Conservation (phyloP, 2,797 vertebrate genomes). For the Serranus cabrilla region DNA sequence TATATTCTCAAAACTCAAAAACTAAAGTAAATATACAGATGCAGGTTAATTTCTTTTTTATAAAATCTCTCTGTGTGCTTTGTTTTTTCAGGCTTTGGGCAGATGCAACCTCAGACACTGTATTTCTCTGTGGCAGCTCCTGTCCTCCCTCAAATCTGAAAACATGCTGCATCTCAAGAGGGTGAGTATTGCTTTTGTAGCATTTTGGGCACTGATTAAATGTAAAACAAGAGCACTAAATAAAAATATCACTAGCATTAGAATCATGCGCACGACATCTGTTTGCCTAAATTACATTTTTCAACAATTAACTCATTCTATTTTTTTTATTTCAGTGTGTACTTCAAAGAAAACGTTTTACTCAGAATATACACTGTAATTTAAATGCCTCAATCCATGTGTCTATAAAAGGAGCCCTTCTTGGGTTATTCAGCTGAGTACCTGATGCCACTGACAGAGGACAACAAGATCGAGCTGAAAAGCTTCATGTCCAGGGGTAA, state of each 20-base stretch:
- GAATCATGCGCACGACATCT: not conserved
- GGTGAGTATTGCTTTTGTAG: slow-evolving; percentile 70
- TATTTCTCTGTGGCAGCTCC: slow-evolving; percentile 90
- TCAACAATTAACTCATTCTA: not conserved
- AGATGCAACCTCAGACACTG: slow-evolving; percentile 85
- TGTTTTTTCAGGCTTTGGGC: slow-evolving; percentile 82
- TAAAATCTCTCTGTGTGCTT: not conserved
- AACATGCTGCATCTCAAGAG: slow-evolving; percentile 85
- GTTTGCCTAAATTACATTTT: too few species aligned
- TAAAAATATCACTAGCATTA: too few species aligned
- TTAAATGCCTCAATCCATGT: accelerated
- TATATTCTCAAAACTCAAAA: not conserved
- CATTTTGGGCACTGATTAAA: not conserved
- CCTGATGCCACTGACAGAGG: slow-evolving; percentile 72
- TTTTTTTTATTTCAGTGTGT: not conserved
- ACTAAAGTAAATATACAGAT: not conserved
- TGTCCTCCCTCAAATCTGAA: slow-evolving; percentile 88
- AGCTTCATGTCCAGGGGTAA: slow-evolving; percentile 80
- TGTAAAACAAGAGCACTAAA: too few species aligned
- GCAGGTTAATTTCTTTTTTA: not conserved
- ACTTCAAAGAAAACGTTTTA: not conserved
- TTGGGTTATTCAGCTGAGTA: slow-evolving; percentile 75
- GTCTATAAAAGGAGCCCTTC: slow-evolving; percentile 88
- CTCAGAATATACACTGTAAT: not conserved
- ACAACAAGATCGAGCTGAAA: slow-evolving; percentile 72